Evolutionary conservation across 2,888 invertebrate species (phyloP).

Genomic region (Pogonocherus hispidulus): DNA sequence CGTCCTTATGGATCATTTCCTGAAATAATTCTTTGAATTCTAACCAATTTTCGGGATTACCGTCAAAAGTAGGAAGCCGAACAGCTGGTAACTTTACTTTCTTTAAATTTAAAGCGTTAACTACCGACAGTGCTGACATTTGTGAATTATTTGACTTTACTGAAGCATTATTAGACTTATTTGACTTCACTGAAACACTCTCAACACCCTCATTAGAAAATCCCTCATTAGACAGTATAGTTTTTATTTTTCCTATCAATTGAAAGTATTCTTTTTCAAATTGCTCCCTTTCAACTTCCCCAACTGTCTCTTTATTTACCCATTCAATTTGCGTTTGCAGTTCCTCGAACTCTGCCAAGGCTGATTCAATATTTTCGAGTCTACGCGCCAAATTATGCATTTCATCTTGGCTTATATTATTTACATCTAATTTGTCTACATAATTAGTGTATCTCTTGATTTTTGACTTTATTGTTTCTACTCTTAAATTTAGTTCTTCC

Average conservation of each 20-base stretch:
- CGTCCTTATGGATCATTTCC: conserved; percentile 3
- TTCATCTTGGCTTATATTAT: background rate
- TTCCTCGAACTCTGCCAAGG: background rate
- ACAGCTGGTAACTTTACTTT: conserved; percentile 9
- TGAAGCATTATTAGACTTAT: no score
- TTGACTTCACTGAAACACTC: background rate
- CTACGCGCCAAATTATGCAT: no score
- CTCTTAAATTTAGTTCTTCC: background rate
- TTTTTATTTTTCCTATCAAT: background rate
- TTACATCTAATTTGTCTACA: background rate
- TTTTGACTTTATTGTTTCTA: background rate
- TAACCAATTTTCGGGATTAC: conserved; percentile 1
- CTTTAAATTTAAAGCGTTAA: no score
- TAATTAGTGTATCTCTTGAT: background rate
- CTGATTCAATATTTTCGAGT: no score
- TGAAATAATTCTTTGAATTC: conserved; percentile 21
- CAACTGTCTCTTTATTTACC: background rate
- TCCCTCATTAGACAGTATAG: no score
- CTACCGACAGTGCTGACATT: no score
- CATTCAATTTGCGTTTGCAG: background rate
- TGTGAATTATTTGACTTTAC: no score
- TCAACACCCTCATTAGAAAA: background rate
- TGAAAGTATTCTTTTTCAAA: no score
- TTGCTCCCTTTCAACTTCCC: background rate
- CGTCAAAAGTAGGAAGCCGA: conserved; percentile 18